Conservation (phyloP, 92 coral and sea anemone genomes). For the Epizoanthus scotinus region DNA sequence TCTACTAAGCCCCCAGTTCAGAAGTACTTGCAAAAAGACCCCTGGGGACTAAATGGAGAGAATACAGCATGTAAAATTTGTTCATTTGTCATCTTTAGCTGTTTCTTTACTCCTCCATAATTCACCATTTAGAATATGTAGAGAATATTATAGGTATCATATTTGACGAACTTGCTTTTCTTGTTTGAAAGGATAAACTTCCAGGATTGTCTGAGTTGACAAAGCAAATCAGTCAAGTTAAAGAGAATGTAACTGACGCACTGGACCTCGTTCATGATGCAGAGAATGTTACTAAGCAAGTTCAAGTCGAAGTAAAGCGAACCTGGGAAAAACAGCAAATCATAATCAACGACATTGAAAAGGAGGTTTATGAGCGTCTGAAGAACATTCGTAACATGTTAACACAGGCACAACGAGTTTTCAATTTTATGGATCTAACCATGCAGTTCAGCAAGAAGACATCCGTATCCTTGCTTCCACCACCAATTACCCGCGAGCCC, state of each 20-base stretch:
- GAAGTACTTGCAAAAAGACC: too few species aligned
- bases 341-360: slow-evolving; percentile 18
- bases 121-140: background rate
- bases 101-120: background rate
- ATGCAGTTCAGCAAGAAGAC: slow-evolving; percentile 14
- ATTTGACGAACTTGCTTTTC: background rate
- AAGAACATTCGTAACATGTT: slow-evolving; percentile 25
- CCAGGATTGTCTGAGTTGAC: slow-evolving; percentile 36
- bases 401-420: slow-evolving; percentile 35
- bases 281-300: slow-evolving; percentile 12
- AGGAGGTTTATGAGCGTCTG: slow-evolving; percentile 22
- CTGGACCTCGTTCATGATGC: slow-evolving; percentile 26
- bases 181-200: slow-evolving; percentile 22
- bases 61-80: too few species aligned
- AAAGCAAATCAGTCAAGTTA: slow-evolving; percentile 16
- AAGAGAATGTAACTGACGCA: slow-evolving; percentile 24
- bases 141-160: background rate
- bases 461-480: slow-evolving; percentile 16
- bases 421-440: slow-evolving; percentile 8
- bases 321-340: slow-evolving; percentile 18
- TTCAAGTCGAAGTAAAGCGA: slow-evolving; percentile 3
- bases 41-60: too few species aligned
- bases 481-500: slow-evolving; percentile 16
- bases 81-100: background rate
- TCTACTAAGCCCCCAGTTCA: too few species aligned